Percentiles rank a stretch among this genome's conserved stretches.
phyloP scores from a whole-genome alignment of 1,140 invertebrate species.

The Charaxes varanes region DNA sequence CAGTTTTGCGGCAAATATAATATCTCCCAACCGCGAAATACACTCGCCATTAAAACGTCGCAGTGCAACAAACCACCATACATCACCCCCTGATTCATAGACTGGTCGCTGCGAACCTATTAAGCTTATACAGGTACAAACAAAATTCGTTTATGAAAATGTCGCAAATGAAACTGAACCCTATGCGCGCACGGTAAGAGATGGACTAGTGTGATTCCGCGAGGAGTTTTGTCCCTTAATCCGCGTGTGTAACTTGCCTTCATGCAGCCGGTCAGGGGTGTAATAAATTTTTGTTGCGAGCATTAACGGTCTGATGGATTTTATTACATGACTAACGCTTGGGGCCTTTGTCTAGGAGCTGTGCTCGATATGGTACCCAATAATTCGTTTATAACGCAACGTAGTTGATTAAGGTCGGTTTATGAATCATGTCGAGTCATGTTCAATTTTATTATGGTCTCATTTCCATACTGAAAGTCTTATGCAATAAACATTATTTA shows the following conservation, averaged over 20 bases:
- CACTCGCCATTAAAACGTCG: constrained; percentile 42
- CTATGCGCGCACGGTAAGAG: background rate
- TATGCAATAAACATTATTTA: too few relatives aligned
- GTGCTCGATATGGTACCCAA: too few relatives aligned
- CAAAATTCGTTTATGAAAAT: constrained; percentile 8
- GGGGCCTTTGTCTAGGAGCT: too few relatives aligned
- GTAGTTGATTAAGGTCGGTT: too few relatives aligned
- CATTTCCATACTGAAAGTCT: too few relatives aligned
- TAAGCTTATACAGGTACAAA: constrained; percentile 13
- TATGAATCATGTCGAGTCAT: too few relatives aligned
- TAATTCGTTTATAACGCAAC: too few relatives aligned
- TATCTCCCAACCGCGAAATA: constrained; percentile 33
- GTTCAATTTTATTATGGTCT: too few relatives aligned
- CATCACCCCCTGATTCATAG: constrained; percentile 32
- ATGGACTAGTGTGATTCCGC: background rate
- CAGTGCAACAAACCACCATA: constrained; percentile 27
- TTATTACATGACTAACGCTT: too few relatives aligned
- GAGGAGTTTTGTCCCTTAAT: constrained; percentile 7
- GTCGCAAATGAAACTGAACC: background rate
- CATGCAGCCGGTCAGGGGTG: constrained; percentile 11
- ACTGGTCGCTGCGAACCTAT: constrained; percentile 19
- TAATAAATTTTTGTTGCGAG: constrained; percentile 18
- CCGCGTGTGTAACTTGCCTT: constrained; percentile 7
- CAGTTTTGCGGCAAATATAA: constrained; percentile 31
- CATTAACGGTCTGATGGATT: constrained; percentile 14